Percentiles rank a stretch among this genome's conserved stretches.
phyloP scores from a whole-genome alignment of 2,113 vertebrate genomes.

The Fukomys damarensis region DNA sequence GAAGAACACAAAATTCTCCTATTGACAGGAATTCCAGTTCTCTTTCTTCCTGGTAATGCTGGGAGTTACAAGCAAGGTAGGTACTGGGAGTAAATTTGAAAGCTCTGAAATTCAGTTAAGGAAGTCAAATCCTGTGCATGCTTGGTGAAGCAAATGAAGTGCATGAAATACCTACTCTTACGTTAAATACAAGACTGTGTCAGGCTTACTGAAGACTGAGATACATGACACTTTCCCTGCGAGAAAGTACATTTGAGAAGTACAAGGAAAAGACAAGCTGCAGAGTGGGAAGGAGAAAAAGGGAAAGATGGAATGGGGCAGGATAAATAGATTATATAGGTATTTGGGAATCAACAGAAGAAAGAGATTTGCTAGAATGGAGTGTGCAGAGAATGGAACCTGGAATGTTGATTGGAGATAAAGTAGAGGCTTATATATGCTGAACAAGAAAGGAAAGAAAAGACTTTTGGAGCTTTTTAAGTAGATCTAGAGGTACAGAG shows the following conservation, averaged over 20 bases:
- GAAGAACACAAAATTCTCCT: constrained; percentile 93
- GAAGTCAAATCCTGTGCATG: not conserved
- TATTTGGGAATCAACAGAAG: not conserved
- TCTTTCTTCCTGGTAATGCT: constrained; percentile 98
- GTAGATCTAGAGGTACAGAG: not conserved
- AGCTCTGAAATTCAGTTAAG: not conserved
- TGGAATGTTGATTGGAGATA: not conserved
- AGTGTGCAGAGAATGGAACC: not conserved
- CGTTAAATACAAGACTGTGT: not conserved
- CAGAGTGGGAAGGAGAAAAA: not conserved
- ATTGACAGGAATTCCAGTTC: constrained; percentile 94
- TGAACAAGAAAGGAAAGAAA: not conserved
- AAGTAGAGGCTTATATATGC: not conserved
- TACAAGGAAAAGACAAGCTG: not conserved
- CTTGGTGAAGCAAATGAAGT: not conserved
- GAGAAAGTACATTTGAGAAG: not conserved
- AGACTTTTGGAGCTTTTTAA: constrained; percentile 15
- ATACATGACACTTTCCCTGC: not conserved
- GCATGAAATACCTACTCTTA: not conserved
- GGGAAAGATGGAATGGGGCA: not conserved
- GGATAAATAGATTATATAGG: not conserved
- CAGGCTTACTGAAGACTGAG: not conserved
- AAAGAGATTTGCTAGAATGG: not conserved
- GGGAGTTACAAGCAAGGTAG: constrained; percentile 98
- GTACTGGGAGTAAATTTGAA: constrained; percentile 42